phyloP scores from a whole-genome alignment of 2,797 vertebrate genomes.

The Eidolon dupreanum region DNA sequence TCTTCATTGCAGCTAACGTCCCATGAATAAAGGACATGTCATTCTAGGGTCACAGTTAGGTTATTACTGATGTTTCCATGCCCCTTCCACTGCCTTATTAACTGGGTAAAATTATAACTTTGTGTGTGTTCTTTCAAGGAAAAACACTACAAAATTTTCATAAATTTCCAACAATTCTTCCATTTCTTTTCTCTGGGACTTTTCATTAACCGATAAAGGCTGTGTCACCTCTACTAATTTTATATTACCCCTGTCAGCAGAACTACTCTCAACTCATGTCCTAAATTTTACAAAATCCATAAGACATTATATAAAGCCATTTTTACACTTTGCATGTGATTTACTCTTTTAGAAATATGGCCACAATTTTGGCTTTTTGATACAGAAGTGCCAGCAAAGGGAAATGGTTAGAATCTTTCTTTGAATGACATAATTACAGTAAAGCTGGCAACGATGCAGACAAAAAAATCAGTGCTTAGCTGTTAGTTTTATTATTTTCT shows the following conservation, averaged over 20 bases:
- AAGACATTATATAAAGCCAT: conserved; percentile 35
- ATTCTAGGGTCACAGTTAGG: neutral
- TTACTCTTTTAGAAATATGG: conserved; percentile 41
- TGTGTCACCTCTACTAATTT: neutral
- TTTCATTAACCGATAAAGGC: neutral
- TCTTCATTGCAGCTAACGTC: neutral
- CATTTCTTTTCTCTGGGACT: neutral
- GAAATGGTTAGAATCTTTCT: conserved; percentile 54
- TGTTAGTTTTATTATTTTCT: conserved; percentile 77
- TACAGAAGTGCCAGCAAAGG: conserved; percentile 25
- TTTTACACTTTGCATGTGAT: conserved; percentile 48
- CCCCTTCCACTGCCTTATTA: neutral
- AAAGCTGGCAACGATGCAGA: conserved; percentile 57
- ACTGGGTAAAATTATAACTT: neutral
- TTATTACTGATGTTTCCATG: neutral
- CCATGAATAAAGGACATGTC: neutral
- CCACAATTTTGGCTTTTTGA: conserved; percentile 50
- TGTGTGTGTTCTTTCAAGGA: neutral
- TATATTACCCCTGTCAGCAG: neutral
- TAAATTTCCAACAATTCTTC: neutral
- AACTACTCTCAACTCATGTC: neutral
- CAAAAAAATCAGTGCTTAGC: conserved; percentile 70
- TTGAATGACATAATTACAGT: conserved; percentile 59
- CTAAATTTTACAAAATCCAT: neutral
- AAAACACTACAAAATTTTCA: neutral